Evolutionary conservation across 2,797 vertebrate genomes (phyloP).

Genomic region (Pteropus rufus): DNA sequence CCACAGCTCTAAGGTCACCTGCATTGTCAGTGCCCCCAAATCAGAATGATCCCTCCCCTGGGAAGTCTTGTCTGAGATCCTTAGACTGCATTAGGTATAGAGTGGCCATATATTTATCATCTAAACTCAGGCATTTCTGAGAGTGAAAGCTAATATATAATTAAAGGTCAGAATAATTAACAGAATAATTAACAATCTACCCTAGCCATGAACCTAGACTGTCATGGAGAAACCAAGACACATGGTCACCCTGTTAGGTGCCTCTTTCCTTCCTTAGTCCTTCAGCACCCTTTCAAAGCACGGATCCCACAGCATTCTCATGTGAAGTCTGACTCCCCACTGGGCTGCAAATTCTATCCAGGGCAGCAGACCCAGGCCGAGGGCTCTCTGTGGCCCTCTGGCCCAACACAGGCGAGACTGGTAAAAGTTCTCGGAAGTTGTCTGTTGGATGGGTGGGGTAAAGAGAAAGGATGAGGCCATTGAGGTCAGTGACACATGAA

Average conservation of each 20-base stretch:
- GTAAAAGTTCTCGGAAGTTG: background rate
- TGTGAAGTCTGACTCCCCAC: background rate
- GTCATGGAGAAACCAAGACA: background rate
- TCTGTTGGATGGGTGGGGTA: background rate
- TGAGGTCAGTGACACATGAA: background rate
- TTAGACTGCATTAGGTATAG: background rate
- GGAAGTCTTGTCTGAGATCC: background rate
- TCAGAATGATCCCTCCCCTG: background rate
- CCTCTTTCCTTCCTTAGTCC: background rate
- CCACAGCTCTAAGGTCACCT: background rate
- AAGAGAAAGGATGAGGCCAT: background rate
- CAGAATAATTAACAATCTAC: background rate
- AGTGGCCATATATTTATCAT: background rate
- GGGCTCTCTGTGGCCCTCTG: background rate
- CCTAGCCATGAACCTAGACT: background rate
- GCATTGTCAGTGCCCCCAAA: background rate
- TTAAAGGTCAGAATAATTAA: background rate
- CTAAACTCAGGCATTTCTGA: background rate
- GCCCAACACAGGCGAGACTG: background rate
- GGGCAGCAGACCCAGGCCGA: background rate
- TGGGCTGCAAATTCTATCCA: background rate
- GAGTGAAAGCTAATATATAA: background rate
- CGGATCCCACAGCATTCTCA: background rate
- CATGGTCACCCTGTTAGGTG: background rate
- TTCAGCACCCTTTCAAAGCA: background rate